Percentiles rank a stretch among this genome's conserved stretches.
phyloP scores from a whole-genome alignment of 2,888 invertebrate species.

The Zelleria hepariella region DNA sequence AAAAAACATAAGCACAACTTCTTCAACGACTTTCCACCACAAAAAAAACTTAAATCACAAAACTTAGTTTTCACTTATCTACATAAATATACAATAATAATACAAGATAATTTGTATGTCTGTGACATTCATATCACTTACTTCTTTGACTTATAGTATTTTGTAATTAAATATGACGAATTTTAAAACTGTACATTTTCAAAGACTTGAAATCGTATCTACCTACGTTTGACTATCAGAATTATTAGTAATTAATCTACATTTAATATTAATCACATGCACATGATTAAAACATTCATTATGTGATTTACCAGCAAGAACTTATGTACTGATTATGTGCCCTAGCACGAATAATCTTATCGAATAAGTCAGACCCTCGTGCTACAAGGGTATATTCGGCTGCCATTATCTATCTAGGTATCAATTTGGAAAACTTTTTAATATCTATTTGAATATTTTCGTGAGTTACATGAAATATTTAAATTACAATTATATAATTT shows the following conservation, averaged over 20 bases:
- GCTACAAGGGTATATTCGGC: no score
- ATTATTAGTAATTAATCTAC: neutral
- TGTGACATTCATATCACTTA: constrained; percentile 25
- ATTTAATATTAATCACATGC: neutral
- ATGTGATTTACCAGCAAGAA: no score
- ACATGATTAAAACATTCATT: neutral
- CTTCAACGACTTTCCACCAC: constrained; percentile 1
- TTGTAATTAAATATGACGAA: neutral
- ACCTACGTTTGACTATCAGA: neutral
- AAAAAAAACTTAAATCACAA: neutral
- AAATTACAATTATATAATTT: no score
- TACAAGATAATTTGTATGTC: constrained; percentile 17
- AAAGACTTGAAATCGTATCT: neutral
- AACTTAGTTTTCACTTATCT: constrained; percentile 1
- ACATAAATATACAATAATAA: neutral
- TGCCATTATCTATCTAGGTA: no score
- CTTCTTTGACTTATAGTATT: neutral
- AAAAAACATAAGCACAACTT: neutral
- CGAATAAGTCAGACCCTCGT: no score
- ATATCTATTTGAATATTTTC: no score
- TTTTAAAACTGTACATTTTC: neutral
- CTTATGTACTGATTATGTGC: no score
- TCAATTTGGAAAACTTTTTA: no score
- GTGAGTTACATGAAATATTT: no score
- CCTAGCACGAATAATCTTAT: no score